These are phyloP conservation scores for Samia ricini DNA, from an alignment of 1,140 invertebrate genomes.

Conservation along the genomic window DNA sequence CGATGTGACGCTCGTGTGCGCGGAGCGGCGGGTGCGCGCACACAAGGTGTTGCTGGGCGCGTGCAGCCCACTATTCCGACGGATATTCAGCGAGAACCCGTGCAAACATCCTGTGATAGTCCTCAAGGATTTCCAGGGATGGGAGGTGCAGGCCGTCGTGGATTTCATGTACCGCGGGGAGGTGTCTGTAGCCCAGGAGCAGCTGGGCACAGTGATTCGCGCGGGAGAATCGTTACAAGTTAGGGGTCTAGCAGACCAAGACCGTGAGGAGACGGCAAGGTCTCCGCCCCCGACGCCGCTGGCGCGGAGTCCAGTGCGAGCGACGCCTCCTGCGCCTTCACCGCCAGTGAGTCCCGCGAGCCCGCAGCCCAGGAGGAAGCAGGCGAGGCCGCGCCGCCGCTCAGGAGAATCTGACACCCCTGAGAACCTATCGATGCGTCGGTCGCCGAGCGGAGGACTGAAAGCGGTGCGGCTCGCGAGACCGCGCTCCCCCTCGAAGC, in stretches of 20 bases:
- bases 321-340: slow-evolving; percentile 57
- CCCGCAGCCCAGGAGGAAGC: slow-evolving; percentile 86
- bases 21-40: slow-evolving; percentile 88
- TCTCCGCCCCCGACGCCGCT: slow-evolving; percentile 75
- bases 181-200: slow-evolving; percentile 91
- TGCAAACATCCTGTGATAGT: slow-evolving; percentile 96
- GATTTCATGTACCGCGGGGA: slow-evolving; percentile 96
- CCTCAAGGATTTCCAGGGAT: slow-evolving; percentile 90
- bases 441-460: slow-evolving; percentile 80
- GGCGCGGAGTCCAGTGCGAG: slow-evolving; percentile 79
- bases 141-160: slow-evolving; percentile 92
- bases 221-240: slow-evolving; percentile 92
- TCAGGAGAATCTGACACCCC: slow-evolving; percentile 83
- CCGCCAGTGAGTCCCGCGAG: slow-evolving; percentile 80
- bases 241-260: slow-evolving; percentile 86
- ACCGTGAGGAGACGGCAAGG: slow-evolving; percentile 69
- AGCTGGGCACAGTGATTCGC: slow-evolving; percentile 88
- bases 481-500: slow-evolving; percentile 58
- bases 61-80: slow-evolving; percentile 93
- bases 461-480: slow-evolving; percentile 70
- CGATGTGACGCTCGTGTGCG: slow-evolving; percentile 93
- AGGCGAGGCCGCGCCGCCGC: slow-evolving; percentile 87
- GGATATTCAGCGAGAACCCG: slow-evolving; percentile 93
- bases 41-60: slow-evolving; percentile 95
- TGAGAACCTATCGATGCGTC: slow-evolving; percentile 74